Evolutionary conservation across 2,888 invertebrate species (phyloP), one percentile per base, ranked within the genome.

Genomic region (Drosophila kuntzei): DNA sequence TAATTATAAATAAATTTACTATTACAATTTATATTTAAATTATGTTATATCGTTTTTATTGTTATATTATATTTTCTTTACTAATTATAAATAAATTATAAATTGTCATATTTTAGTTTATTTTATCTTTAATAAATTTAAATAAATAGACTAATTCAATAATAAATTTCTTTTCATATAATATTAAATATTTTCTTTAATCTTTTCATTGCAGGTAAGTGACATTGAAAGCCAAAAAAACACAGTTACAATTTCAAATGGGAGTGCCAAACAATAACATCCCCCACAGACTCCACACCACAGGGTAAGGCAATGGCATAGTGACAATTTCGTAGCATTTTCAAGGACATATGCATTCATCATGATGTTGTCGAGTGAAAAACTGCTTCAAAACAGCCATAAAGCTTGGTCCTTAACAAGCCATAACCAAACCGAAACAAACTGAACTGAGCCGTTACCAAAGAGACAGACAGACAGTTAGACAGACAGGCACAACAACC

Each of bases 301-400:
- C 4, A 22, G 18, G 60, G 55, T 59, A 46, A 63, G 72, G 32
- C 43, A 54, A 49, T 67, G 41, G 67, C 41, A 64, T 39, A 18
- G 50, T 55, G 73, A 70, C 62, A 68, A 67, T 59, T 71, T 58
- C 57, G 12, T 53, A 41, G 25, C 46, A 36, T 47, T 69, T 77
- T 76, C 78, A 77, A 77, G 78, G 78, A 75, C 77, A 44, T 54
- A 67, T 76, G 66, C 74, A 77, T 77, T 41, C 66, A 71, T 78
- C 67, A 78, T 61, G 58, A 32, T 36, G 69, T 58, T 43, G 55
- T 62, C 29, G 34, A 46, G 57, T 46, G 57, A 27, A 37, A 36
- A 46, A 55, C 32, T 55, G 55, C 55, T 55, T 55, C 25, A 44
- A 55, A 55, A 55, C 32, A 34, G 44, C 22, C 55, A 55, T 55